Conservation (phyloP, 53 echinoderm and acorn worm genomes). For the Holothuria leucospilota region DNA sequence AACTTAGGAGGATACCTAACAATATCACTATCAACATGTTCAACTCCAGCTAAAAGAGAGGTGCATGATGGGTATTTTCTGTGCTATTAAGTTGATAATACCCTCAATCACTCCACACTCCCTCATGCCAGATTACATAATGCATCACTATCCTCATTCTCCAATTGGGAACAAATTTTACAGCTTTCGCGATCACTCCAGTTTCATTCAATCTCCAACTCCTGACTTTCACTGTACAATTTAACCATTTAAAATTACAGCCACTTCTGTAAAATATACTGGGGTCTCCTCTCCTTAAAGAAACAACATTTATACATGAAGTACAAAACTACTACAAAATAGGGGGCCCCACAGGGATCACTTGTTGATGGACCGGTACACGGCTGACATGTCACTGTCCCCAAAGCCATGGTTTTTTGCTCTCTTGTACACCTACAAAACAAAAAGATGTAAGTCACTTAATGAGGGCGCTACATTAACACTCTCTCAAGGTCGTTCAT, state of each 20-base stretch:
- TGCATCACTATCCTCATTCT: no score
- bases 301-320: slow-evolving; percentile 47
- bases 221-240: slow-evolving; percentile 20
- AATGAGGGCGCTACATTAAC: no score
- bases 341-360: slow-evolving; percentile 43
- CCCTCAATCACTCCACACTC: no score
- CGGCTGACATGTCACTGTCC: slow-evolving; percentile 92
- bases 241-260: slow-evolving; percentile 28
- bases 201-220: not conserved
- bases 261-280: slow-evolving; percentile 24
- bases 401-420: slow-evolving; percentile 89
- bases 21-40: no score
- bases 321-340: slow-evolving; percentile 55
- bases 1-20: no score
- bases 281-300: slow-evolving; percentile 27
- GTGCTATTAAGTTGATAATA: no score
- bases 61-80: no score
- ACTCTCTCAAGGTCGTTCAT: no score
- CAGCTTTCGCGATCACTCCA: not conserved
- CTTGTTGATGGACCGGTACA: slow-evolving; percentile 83
- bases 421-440: slow-evolving; percentile 82
- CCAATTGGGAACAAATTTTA: slow-evolving; percentile 3
- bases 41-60: no score
- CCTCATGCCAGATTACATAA: no score
- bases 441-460: not conserved